Conservation (phyloP, 2,888 invertebrate species). For the Diaperis boleti region DNA sequence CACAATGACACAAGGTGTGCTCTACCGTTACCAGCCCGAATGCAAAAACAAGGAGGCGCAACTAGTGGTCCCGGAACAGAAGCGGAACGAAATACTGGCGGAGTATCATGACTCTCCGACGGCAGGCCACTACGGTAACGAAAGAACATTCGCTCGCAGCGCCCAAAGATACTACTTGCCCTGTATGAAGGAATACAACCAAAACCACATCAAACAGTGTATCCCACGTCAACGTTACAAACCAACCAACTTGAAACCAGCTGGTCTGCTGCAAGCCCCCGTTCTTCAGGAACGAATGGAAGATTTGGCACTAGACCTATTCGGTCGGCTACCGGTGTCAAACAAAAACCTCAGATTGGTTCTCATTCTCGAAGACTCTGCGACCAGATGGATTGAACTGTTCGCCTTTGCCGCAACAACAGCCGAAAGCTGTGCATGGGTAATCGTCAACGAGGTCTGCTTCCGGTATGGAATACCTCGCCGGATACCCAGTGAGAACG, state of each 20-base stretch:
- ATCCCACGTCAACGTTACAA: conserved; percentile 54
- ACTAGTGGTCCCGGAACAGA: not conserved
- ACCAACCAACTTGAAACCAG: conserved; percentile 49
- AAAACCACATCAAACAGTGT: conserved; percentile 45
- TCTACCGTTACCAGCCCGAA: not conserved
- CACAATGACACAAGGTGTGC: not conserved
- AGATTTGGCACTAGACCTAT: conserved; percentile 50
- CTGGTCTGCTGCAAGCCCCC: conserved; percentile 52
- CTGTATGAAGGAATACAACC: conserved; percentile 31
- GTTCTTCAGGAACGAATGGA: conserved; percentile 49
- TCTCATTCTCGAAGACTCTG: not conserved
- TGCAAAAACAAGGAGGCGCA: not conserved
- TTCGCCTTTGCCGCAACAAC: conserved; percentile 45
- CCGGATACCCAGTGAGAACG: no score
- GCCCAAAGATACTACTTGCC: not conserved
- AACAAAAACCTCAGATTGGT: not conserved
- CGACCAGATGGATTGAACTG: conserved; percentile 47
- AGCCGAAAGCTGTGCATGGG: conserved; percentile 40
- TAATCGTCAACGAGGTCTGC: no score
- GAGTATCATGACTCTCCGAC: not conserved
- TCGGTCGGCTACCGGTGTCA: conserved; percentile 50
- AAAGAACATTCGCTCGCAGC: not conserved
- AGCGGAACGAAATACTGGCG: not conserved
- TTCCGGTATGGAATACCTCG: no score
- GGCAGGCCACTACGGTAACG: not conserved